Evolutionary conservation across 2,113 vertebrate species (phyloP), one percentile per base, ranked within the genome.

Genomic region (Psephotus haematonotus): DNA sequence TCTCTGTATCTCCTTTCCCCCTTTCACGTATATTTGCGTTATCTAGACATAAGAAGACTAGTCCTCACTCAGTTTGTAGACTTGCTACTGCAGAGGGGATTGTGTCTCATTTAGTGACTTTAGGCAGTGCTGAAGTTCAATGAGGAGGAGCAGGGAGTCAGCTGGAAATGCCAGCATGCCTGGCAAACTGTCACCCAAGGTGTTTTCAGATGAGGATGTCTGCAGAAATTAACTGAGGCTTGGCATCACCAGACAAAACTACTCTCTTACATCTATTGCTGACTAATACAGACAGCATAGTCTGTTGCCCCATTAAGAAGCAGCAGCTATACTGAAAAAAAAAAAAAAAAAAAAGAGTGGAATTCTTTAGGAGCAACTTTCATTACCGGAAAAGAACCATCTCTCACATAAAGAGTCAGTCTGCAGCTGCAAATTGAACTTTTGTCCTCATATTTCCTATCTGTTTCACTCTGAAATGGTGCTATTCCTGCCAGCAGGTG

Each of bases 101-200:
- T 96, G 71, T 92, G 67, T 92, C 71, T 93, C 82, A 85, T 91
- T 91, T 67, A 65, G 89, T 91, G 90, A 77, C 93, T 95, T 91
- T 16, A 92, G 74, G 84, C 93, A 80, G 53, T 77, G 78, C 95
- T 93, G 92, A 50, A 90, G 86, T 96, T 94, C 90, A 94, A 43
- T 49, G 49, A 90, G 81, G 84, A 95, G 87, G 93, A 91, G 94
- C 74, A 92, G 87, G 44, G 89, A 52, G 84, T 89, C 74, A 17
- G 89, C 87, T 97, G 93, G 84, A 95, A 97, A 65, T 87, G 84
- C 87, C 89, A 91, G 78, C 3, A 4, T 92, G 89, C 62, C 95
- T 95, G 95, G 91, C 93, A 92, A 91, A 69, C 94, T 96, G 94
- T 94, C 96, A 94, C 92, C 90, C 1, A 25, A 95, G 93, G 93